Conservation (phyloP, 1,140 invertebrate species). For the Pristionchus pacificus region DNA sequence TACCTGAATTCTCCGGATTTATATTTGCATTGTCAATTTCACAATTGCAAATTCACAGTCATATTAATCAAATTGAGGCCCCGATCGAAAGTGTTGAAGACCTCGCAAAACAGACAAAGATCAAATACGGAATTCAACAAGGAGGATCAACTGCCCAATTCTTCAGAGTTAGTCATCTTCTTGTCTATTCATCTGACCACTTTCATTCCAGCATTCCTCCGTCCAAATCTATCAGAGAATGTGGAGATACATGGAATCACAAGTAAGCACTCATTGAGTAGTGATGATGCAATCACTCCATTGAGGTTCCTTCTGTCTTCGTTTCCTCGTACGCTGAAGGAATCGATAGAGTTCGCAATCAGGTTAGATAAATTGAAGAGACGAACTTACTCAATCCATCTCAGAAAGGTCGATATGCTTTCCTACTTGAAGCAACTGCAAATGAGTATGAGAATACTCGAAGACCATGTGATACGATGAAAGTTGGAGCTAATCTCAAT, state of each 20-base stretch:
- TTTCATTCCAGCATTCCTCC: conserved; percentile 66
- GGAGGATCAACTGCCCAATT: conserved; percentile 86
- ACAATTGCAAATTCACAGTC: too few relatives aligned
- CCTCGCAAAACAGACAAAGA: conserved; percentile 85
- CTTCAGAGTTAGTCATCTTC: conserved; percentile 72
- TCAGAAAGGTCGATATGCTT: conserved; percentile 80
- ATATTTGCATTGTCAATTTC: too few relatives aligned
- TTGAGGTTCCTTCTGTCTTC: conserved; percentile 62
- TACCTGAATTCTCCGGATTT: neutral
- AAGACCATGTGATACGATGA: conserved; percentile 90
- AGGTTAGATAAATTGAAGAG: too few relatives aligned
- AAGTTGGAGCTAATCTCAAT: conserved; percentile 65
- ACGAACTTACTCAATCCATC: neutral
- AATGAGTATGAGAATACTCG: conserved; percentile 89
- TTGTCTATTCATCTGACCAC: conserved; percentile 1
- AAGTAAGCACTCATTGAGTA: conserved; percentile 61
- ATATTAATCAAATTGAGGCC: conserved; percentile 58
- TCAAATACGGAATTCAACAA: conserved; percentile 82
- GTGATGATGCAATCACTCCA: neutral
- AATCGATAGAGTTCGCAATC: conserved; percentile 73
- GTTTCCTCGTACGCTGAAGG: conserved; percentile 78
- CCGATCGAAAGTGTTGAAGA: conserved; percentile 91
- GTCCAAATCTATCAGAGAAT: conserved; percentile 84
- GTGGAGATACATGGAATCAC: conserved; percentile 89
- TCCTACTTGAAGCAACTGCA: conserved; percentile 85